These are phyloP conservation scores for Euphonia xanthogaster DNA, from an alignment of 2,797 vertebrate genomes.

Conservation along the genomic window DNA sequence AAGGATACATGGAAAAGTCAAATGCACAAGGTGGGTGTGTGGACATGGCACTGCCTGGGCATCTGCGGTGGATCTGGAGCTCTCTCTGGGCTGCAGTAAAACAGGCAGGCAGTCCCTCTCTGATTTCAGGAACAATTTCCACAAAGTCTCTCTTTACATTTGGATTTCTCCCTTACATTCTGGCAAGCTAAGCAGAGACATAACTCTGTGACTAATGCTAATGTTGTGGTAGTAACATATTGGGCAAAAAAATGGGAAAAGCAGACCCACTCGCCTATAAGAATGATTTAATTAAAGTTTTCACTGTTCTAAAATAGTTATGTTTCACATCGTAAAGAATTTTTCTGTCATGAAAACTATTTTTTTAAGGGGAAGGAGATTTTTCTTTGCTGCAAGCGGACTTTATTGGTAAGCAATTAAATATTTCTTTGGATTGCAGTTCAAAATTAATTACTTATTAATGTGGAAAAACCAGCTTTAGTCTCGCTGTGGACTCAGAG, in stretches of 20 bases:
- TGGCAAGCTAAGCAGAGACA: constrained; percentile 6
- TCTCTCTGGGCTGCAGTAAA: not conserved
- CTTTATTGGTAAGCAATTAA: constrained; percentile 26
- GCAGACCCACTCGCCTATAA: not conserved
- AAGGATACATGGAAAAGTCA: not conserved
- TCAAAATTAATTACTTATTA: constrained; percentile 62
- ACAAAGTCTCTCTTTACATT: not conserved
- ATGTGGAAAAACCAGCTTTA: constrained; percentile 53
- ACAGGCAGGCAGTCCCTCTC: not conserved
- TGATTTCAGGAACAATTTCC: not conserved
- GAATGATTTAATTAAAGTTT: constrained; percentile 63
- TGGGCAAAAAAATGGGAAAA: constrained; percentile 47
- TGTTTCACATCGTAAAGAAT: constrained; percentile 41
- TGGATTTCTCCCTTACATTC: not conserved
- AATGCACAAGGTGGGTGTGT: not conserved
- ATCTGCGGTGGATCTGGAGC: not conserved
- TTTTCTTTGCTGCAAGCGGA: constrained; percentile 8
- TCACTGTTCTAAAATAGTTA: constrained; percentile 42
- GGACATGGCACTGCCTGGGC: not conserved
- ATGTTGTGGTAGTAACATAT: constrained; percentile 35
- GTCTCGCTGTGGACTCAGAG: not conserved
- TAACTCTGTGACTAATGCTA: constrained; percentile 32
- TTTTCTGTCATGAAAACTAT: constrained; percentile 4
- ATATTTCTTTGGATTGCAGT: constrained; percentile 32
- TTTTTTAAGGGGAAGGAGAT: not conserved